Conservation (phyloP, 2,888 invertebrate genomes). For the Platycheirus albimanus region DNA sequence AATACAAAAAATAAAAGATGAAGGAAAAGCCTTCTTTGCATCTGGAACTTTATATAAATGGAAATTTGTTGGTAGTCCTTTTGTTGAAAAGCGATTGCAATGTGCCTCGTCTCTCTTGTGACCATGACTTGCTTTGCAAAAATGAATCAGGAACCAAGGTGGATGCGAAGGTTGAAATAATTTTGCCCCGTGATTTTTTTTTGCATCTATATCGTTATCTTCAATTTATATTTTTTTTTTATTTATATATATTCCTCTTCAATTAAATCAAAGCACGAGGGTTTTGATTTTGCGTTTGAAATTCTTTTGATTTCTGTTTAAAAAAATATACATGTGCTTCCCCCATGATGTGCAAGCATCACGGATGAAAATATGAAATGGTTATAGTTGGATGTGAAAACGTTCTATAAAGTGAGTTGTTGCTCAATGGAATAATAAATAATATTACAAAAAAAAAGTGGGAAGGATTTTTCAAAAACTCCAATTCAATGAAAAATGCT, state of each 20-base stretch:
- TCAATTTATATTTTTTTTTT: too few species aligned
- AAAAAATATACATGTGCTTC: neutral
- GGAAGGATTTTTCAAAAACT: too few species aligned
- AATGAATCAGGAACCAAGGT: constrained; percentile 7
- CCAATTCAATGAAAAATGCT: too few species aligned
- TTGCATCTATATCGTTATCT: neutral
- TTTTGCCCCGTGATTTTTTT: neutral
- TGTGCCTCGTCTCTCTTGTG: neutral
- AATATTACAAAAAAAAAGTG: too few species aligned
- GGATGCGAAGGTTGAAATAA: constrained; percentile 6
- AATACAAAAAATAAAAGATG: neutral
- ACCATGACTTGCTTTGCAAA: constrained; percentile 5
- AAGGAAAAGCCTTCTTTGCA: neutral
- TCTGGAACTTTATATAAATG: neutral
- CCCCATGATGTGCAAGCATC: neutral
- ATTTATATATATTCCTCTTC: too few species aligned
- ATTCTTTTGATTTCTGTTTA: constrained; percentile 16
- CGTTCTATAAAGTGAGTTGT: too few species aligned
- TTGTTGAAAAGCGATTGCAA: neutral
- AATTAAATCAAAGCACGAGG: constrained; percentile 21
- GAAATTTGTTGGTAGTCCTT: neutral
- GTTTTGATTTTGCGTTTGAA: neutral
- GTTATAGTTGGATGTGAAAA: too few species aligned
- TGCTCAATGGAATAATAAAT: too few species aligned
- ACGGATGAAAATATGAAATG: neutral